Evolutionary conservation across 2,113 vertebrate species (phyloP).

Genomic region (Phalacrocorax carbo): DNA sequence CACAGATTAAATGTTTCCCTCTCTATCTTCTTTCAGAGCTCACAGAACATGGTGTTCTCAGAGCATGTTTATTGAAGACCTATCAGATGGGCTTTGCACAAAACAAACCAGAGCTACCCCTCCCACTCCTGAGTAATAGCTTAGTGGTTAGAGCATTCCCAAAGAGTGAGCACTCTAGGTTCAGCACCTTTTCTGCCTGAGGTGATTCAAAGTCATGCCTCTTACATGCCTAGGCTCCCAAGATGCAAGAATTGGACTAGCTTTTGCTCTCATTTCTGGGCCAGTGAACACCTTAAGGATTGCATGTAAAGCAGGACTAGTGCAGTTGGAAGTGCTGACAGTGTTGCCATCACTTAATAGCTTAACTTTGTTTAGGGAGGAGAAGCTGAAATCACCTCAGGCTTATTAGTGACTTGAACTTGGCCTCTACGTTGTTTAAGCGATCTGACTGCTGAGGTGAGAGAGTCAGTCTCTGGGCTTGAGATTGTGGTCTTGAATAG

Average conservation of each 20-base stretch:
- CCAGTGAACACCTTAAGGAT: neutral
- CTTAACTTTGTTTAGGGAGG: neutral
- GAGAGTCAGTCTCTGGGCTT: neutral
- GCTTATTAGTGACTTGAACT: neutral
- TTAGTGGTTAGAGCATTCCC: constrained; percentile 31
- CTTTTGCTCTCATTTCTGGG: neutral
- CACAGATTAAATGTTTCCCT: neutral
- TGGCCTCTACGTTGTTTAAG: neutral
- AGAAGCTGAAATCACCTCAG: neutral
- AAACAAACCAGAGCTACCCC: constrained; percentile 38
- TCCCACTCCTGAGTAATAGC: constrained; percentile 41
- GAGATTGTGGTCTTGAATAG: neutral
- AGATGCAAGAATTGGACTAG: neutral
- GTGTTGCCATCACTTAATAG: neutral
- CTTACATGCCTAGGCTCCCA: neutral
- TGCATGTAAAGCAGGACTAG: neutral
- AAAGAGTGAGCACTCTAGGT: neutral
- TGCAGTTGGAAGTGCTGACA: neutral
- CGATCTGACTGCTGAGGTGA: neutral
- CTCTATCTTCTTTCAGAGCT: neutral
- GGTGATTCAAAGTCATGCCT: constrained; percentile 6
- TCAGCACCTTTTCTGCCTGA: constrained; percentile 25
- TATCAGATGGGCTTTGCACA: constrained; percentile 63
- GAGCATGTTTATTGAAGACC: constrained; percentile 46
- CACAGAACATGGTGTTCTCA: constrained; percentile 30